Percentiles rank a stretch among this genome's conserved stretches.
phyloP scores from a whole-genome alignment of 2,888 invertebrate genomes.

The Lasiommata megera region DNA sequence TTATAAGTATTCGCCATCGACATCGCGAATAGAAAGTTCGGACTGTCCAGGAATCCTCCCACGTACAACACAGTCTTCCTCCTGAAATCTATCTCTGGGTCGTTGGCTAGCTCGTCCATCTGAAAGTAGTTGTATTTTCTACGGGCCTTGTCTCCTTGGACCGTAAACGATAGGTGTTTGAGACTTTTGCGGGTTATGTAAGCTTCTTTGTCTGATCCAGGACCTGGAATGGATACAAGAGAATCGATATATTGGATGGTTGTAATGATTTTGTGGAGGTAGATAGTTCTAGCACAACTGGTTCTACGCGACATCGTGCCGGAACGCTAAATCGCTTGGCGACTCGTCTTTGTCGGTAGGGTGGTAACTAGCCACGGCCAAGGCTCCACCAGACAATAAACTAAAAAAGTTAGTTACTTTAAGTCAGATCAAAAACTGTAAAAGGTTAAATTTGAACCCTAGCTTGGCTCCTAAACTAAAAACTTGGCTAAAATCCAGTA shows the following conservation, averaged over 20 bases:
- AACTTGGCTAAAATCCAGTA: no score
- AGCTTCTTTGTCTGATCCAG: constrained; percentile 46
- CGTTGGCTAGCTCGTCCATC: constrained; percentile 45
- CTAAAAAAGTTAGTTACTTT: no score
- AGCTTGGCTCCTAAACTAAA: no score
- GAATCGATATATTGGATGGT: no score
- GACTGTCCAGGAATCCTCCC: constrained; percentile 57
- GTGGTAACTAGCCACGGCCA: no score
- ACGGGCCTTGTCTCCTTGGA: constrained; percentile 38
- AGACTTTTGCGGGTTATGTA: constrained; percentile 50
- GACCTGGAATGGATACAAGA: constrained; percentile 47
- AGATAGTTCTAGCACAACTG: background rate
- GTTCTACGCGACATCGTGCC: no score
- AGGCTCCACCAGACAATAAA: no score
- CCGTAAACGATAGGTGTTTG: constrained; percentile 43
- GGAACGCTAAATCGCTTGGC: no score
- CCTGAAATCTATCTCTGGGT: constrained; percentile 43
- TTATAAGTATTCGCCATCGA: constrained; percentile 43
- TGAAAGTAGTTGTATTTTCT: constrained; percentile 55
- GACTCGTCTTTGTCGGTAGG: no score
- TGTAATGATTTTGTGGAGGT: background rate
- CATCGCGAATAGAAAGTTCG: constrained; percentile 40
- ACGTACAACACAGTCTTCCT: constrained; percentile 55
- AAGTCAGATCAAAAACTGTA: no score
- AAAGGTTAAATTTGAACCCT: no score